phyloP scores from a whole-genome alignment of 2,888 invertebrate genomes.

The Scotopteryx bipunctaria region DNA sequence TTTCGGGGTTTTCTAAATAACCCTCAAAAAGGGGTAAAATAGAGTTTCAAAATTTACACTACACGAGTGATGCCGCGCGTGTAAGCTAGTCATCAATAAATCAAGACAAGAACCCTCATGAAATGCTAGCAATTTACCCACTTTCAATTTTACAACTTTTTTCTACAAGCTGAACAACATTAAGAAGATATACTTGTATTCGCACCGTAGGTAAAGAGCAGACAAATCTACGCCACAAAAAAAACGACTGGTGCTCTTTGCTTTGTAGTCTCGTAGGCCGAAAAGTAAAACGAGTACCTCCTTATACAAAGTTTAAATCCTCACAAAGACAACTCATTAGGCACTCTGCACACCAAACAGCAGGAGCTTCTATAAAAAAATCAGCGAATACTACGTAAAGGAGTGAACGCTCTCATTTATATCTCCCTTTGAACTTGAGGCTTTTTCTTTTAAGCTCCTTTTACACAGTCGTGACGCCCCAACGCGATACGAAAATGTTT shows the following conservation, averaged over 20 bases:
- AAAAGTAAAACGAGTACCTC: constrained; percentile 49
- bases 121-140: not conserved
- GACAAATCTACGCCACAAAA: constrained; percentile 12
- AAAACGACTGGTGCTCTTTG: constrained; percentile 11
- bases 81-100: not conserved
- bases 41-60: too few species aligned
- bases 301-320: constrained; percentile 57
- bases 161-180: not conserved
- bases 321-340: constrained; percentile 66
- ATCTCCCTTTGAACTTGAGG: constrained; percentile 64
- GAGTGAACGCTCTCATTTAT: constrained; percentile 56
- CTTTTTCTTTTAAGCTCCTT: constrained; percentile 57
- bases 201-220: not conserved
- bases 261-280: constrained; percentile 38
- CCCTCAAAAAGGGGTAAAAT: too few species aligned
- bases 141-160: not conserved
- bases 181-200: not conserved
- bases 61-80: too few species aligned
- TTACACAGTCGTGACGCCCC: constrained; percentile 34
- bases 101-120: not conserved
- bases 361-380: constrained; percentile 62
- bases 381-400: constrained; percentile 57
- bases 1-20: too few species aligned
- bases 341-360: constrained; percentile 62
- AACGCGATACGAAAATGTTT: constrained; percentile 3